Evolutionary conservation across 2,113 vertebrate species (phyloP).

Genomic region (Urocitellus parryii): DNA sequence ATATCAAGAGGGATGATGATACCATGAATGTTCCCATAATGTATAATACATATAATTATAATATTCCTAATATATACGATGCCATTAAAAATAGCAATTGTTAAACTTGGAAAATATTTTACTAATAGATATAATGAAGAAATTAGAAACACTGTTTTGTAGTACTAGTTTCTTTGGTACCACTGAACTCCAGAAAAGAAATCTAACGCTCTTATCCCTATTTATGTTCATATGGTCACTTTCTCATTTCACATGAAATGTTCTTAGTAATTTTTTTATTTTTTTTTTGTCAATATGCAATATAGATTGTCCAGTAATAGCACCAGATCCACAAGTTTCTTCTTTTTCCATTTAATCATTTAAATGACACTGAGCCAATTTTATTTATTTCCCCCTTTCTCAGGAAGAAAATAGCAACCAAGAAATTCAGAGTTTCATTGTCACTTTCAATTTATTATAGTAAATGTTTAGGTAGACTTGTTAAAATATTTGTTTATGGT

Average conservation of each 20-base stretch:
- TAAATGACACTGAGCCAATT: not conserved
- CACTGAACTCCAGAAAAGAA: not conserved
- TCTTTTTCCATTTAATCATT: not conserved
- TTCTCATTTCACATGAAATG: not conserved
- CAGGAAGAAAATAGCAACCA: not conserved
- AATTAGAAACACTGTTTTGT: not conserved
- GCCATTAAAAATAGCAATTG: not conserved
- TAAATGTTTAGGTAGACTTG: not conserved
- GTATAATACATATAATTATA: not conserved
- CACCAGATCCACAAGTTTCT: not conserved
- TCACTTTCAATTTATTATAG: not conserved
- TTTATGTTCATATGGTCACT: not conserved
- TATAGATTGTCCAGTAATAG: not conserved
- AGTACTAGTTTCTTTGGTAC: not conserved
- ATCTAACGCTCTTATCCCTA: not conserved
- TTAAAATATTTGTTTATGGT: not conserved
- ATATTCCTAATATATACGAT: not conserved
- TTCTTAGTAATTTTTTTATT: not conserved
- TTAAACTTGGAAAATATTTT: not conserved
- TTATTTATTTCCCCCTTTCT: not conserved
- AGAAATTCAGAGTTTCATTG: not conserved
- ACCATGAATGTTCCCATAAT: not conserved
- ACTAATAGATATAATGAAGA: not conserved
- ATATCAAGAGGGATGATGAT: not conserved
- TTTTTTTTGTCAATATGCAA: not conserved